Percentiles rank a stretch among this genome's conserved stretches.
Evolutionary conservation across 2,888 invertebrate genomes (phyloP).

Genomic region (Eurytoma adleriae): DNA sequence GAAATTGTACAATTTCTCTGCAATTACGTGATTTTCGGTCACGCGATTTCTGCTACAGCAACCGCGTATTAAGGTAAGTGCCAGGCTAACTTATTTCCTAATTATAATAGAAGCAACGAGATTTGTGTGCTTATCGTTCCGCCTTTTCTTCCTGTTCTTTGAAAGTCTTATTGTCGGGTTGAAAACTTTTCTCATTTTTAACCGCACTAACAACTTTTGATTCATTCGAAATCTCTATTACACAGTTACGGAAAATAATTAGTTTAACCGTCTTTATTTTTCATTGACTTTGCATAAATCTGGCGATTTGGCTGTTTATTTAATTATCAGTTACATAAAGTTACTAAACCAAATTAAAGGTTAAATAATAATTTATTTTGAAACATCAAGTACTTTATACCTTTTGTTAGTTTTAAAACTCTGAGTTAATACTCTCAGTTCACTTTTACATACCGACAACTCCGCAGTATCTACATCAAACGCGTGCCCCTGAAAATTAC

Average conservation of each 20-base stretch:
- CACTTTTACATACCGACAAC: too few relatives aligned
- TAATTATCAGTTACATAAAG: too few relatives aligned
- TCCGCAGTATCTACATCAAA: background rate
- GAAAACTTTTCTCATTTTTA: slow-evolving; percentile 33
- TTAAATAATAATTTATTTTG: too few relatives aligned
- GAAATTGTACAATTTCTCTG: background rate
- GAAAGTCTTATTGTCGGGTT: slow-evolving; percentile 7
- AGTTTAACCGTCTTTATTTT: background rate
- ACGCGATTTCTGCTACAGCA: slow-evolving; percentile 27
- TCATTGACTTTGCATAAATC: too few relatives aligned
- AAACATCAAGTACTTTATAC: too few relatives aligned
- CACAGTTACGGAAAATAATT: slow-evolving; percentile 33
- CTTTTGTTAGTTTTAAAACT: too few relatives aligned
- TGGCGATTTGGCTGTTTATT: too few relatives aligned
- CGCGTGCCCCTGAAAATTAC: background rate
- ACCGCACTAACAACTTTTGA: slow-evolving; percentile 13
- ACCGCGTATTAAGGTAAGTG: slow-evolving; percentile 31
- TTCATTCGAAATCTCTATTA: slow-evolving; percentile 46
- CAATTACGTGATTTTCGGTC: slow-evolving; percentile 45
- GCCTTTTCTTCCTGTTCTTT: background rate
- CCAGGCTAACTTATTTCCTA: slow-evolving; percentile 18
- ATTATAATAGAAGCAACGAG: slow-evolving; percentile 40
- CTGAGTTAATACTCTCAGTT: too few relatives aligned
- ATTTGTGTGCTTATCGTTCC: slow-evolving; percentile 5
- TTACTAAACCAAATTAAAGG: too few relatives aligned